These are phyloP conservation scores for Pachycephala philippinensis DNA, from an alignment of 2,113 vertebrate genomes.

Conservation along the genomic window DNA sequence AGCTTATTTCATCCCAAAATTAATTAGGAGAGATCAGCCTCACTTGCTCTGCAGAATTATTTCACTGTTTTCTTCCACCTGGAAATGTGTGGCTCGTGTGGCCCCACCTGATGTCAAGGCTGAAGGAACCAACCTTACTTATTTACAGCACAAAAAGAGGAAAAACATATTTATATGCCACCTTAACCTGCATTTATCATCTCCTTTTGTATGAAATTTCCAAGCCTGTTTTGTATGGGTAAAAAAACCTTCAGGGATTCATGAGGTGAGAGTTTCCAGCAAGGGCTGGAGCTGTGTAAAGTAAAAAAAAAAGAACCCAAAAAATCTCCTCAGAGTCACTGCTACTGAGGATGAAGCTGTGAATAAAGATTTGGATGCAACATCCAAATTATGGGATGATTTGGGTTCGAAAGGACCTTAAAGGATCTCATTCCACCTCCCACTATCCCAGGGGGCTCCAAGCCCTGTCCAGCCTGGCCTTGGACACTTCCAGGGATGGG, in stretches of 20 bases:
- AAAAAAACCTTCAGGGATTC: neutral
- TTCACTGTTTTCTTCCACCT: neutral
- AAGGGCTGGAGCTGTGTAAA: neutral
- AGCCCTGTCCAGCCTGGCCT: neutral
- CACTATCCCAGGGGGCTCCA: neutral
- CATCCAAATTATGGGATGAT: neutral
- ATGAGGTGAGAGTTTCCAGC: neutral
- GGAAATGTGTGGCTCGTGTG: fast-evolving
- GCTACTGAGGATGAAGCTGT: neutral
- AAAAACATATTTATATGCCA: fast-evolving
- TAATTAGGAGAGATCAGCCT: fast-evolving
- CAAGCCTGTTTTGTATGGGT: neutral
- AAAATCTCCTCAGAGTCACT: neutral
- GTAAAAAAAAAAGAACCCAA: neutral
- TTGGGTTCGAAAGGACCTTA: neutral
- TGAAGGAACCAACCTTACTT: neutral
- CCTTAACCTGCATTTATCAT: neutral
- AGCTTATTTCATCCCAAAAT: neutral
- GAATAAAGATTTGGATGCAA: neutral
- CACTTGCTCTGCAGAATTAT: neutral
- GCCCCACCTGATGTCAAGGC: neutral
- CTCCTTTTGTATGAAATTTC: neutral
- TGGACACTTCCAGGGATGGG: neutral
- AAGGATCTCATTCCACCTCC: too few relatives aligned
- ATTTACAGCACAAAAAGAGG: neutral